Conservation (phyloP, 2,113 vertebrate species). For the Morphnarchus princeps region DNA sequence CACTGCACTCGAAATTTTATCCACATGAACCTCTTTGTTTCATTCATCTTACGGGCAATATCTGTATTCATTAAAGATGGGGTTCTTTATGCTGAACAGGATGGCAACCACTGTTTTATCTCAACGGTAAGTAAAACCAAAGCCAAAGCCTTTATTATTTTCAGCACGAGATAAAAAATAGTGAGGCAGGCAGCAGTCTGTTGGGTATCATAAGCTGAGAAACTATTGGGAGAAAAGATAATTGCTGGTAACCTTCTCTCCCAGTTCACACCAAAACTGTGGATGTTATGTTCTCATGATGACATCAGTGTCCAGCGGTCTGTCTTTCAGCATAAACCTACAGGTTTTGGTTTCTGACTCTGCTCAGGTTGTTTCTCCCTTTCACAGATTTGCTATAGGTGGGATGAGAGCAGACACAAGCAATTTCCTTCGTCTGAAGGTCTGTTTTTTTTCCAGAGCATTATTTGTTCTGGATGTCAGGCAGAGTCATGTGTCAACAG, state of each 20-base stretch:
- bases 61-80: slow-evolving; percentile 98
- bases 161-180: not conserved
- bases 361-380: not conserved
- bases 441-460: not conserved
- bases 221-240: not conserved
- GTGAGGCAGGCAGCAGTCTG: not conserved
- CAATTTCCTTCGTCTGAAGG: not conserved
- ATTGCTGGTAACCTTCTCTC: not conserved
- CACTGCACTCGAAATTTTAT: slow-evolving; percentile 99
- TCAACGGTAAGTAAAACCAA: slow-evolving; percentile 77
- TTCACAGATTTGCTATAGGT: not conserved
- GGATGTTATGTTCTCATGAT: not conserved
- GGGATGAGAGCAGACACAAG: not conserved
- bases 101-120: slow-evolving; percentile 88
- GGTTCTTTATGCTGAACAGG: slow-evolving; percentile 89
- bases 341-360: not conserved
- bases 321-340: not conserved
- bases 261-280: not conserved
- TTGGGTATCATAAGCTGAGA: not conserved
- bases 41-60: slow-evolving; percentile 95
- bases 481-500: not conserved
- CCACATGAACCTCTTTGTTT: slow-evolving; percentile 98
- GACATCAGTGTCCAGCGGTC: rapidly evolving
- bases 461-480: not conserved
- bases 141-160: not conserved